Base-by-base conservation (phyloP, 2,888 invertebrate species). In the Heliconius sara region DNA sequence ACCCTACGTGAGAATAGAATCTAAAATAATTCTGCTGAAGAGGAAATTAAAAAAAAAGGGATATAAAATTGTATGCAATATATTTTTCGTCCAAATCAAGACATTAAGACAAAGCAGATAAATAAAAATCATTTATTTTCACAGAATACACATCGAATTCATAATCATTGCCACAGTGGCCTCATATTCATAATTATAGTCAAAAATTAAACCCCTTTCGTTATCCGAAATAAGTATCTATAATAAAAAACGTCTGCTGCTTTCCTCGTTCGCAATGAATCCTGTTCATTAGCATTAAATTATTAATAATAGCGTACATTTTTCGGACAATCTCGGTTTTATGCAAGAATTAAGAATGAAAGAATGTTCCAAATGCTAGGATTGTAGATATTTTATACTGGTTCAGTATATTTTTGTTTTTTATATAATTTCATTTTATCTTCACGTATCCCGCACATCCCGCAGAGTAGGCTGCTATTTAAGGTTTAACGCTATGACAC, bases 261-360 rank as follows among this genome's bases (percentile, higher is more conserved):
- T 81, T 70, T 77, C 79, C 79, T 74, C 74, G 66, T 79, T 79
- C 68, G 63, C 63, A 80, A 81, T 80, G 79, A 84, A 83, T 84
- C 81, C 80, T 74, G 67, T 80, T 83, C 79, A 85, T 84, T 83
- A 82, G 71, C 83, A 83, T 84, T 82, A 83, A 82, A 83, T 83
- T 84, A 83, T 81, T 83, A 84, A 83, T 79, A 80, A 77, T 81
- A 57, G 83, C 74, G n/a, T 72, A 71, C 79, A 79, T 78, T 84
- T 81, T 82, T 77, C 70, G 57, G 79, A 82, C 78, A 80, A 78
- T 79, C 65, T 66, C 76, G 82, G 76, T 77, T 83, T 79, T 73
- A 67, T 75, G 78, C 60, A 74, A 74, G 67, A 78, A 82, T 84
- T 83, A 83, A 82, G 57, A 30, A 30, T 30, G 3, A 30, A 70